phyloP scores from a whole-genome alignment of 2,888 invertebrate genomes.

The Andrena praecox region DNA sequence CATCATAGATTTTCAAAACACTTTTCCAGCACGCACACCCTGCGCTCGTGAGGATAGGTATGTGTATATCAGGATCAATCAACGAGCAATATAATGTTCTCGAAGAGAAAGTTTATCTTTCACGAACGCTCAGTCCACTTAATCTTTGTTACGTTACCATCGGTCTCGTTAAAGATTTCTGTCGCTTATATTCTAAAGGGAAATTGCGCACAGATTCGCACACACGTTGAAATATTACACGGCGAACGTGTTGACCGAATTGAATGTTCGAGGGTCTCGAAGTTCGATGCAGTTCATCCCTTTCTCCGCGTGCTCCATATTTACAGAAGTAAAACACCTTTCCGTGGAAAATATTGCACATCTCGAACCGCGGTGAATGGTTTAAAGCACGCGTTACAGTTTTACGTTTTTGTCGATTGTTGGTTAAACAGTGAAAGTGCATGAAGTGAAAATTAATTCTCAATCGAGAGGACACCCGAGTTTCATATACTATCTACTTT shows the following conservation, averaged over 20 bases:
- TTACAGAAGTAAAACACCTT: conserved; percentile 13
- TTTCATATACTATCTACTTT: too few relatives aligned
- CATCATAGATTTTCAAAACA: not conserved
- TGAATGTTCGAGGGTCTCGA: conserved; percentile 8
- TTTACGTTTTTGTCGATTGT: not conserved
- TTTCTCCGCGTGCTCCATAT: not conserved
- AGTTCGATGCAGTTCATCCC: conserved; percentile 20
- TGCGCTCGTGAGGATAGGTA: not conserved
- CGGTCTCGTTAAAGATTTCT: conserved; percentile 53
- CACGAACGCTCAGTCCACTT: not conserved
- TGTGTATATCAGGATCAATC: not conserved
- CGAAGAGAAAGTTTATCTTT: not conserved
- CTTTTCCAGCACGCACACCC: not conserved
- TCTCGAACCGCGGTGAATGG: not conserved
- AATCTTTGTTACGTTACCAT: conserved; percentile 3
- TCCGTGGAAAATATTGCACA: not conserved
- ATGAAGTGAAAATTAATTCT: too few relatives aligned
- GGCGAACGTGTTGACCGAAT: conserved; percentile 11
- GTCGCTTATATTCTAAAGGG: conserved; percentile 41
- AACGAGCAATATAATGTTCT: conserved; percentile 25
- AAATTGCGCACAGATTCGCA: conserved; percentile 32
- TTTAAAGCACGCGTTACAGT: not conserved
- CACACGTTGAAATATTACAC: conserved; percentile 26
- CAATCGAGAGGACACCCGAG: too few relatives aligned
- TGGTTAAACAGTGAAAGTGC: not conserved